These are phyloP conservation scores for Chondrilla cf. caribensis DNA, from an alignment of 37 sponge, comb jelly and placozoan genomes.

Conservation along the genomic window DNA sequence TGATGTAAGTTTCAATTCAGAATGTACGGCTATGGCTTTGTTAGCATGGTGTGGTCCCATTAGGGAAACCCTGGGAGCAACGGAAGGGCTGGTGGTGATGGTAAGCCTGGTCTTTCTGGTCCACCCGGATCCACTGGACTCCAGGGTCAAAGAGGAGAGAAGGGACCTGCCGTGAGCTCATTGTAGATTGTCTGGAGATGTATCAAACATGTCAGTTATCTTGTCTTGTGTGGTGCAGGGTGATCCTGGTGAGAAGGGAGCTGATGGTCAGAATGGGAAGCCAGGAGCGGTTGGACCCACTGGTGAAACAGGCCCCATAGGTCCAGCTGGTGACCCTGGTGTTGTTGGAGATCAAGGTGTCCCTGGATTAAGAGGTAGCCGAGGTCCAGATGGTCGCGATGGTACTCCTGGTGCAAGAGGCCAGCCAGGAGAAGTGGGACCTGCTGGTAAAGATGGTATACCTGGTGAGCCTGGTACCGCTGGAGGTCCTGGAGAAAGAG, in stretches of 20 bases:
- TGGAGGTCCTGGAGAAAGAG: not conserved
- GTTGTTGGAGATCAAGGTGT: not conserved
- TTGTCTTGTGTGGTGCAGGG: not conserved
- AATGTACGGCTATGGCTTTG: too few species aligned
- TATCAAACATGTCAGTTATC: not conserved
- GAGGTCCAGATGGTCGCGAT: not conserved
- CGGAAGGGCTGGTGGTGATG: not conserved
- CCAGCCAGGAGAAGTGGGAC: not conserved
- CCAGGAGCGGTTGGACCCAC: slow-evolving; percentile 7
- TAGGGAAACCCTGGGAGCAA: not conserved
- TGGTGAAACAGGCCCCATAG: not conserved
- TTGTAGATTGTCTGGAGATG: not conserved
- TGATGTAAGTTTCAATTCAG: slow-evolving; percentile 15
- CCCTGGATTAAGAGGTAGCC: not conserved
- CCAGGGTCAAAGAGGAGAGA: slow-evolving; percentile 28
- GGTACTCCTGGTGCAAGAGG: slow-evolving; percentile 1
- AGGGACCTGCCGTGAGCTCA: slow-evolving; percentile 17
- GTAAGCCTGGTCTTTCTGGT: slow-evolving; percentile 12
- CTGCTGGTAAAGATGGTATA: slow-evolving; percentile 11
- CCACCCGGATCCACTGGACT: not conserved
- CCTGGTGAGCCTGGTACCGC: slow-evolving; percentile 8
- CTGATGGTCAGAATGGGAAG: slow-evolving; percentile 5
- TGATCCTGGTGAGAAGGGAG: slow-evolving; percentile 23
- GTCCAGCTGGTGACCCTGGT: slow-evolving; percentile 20
- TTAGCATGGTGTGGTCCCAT: not conserved